Evolutionary conservation across 1,140 invertebrate genomes (phyloP), one percentile per base, ranked within the genome.

Genomic region (Littorina saxatilis): DNA sequence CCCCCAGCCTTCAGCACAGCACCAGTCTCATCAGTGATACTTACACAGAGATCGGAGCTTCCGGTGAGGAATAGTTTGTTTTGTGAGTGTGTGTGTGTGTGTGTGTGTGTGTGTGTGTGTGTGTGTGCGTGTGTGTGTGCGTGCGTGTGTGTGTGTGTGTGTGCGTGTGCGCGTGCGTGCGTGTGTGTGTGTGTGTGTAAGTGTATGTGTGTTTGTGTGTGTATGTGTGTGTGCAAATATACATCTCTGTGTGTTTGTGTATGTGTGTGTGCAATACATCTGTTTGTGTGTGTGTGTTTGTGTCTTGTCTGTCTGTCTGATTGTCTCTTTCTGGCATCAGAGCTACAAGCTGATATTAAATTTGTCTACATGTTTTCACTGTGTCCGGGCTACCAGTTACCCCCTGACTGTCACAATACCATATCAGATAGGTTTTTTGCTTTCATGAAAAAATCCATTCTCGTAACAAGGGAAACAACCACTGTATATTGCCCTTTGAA

Each of bases 21-120:
- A 70, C 70, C 27, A 84, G 80, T 39, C 78, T 78, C n/a, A 27
- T 20, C 40, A 85, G 81, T 66, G 86, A 88, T 47, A 84, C 83
- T 58, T 88, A 88, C 80, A 84, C 87, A 37, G 87, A 88, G 83
- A 88, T 88, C 58, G 85, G 83, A 58, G 37, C 76, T 0, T 78
- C 76, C 20, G 55, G 50, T 78, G 55, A 66, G 76, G 76, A n/a
- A n/a, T n/a, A n/a, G n/a, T n/a, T n/a, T n/a, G n/a, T n/a, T n/a
- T n/a, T n/a, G n/a, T 77, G 13, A 39, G 58, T 63, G 27, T n/a
- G n/a, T 11, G 20, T 50, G 9, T 50, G 47, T 50, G 20, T 50
- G 9, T 20, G 9, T 50, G 20, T 50, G 47, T 50, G 47, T 50
- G 47, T 50, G 47, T 50, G 47, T 50, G 47, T 50, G 47, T 50